phyloP scores from a whole-genome alignment of 2,888 invertebrate genomes.

The Globia sparganii region DNA sequence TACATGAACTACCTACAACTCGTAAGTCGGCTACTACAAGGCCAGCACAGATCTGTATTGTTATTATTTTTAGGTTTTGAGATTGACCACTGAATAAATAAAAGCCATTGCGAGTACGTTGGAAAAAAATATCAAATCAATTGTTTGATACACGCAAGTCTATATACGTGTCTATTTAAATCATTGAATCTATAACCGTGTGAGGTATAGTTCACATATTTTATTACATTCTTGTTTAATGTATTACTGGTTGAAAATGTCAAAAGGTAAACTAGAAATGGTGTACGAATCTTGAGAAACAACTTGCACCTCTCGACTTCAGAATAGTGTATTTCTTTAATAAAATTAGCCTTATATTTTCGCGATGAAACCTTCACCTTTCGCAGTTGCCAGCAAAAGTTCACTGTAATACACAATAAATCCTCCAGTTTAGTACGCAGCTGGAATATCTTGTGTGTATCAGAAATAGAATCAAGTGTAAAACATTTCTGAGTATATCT shows the following conservation, averaged over 20 bases:
- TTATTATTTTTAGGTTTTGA: background rate
- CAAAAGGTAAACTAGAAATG: constrained; percentile 10
- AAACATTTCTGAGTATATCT: constrained; percentile 62
- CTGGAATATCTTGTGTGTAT: constrained; percentile 4
- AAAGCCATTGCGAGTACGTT: too few relatives aligned
- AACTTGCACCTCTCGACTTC: background rate
- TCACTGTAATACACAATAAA: constrained; percentile 49
- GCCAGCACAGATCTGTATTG: background rate
- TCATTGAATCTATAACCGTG: constrained; percentile 7
- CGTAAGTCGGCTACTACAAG: background rate
- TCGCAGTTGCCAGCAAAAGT: constrained; percentile 14
- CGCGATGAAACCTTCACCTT: constrained; percentile 5
- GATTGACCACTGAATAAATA: background rate
- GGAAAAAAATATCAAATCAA: background rate
- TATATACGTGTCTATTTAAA: background rate
- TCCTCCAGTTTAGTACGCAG: constrained; percentile 61
- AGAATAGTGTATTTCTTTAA: background rate
- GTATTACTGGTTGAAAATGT: constrained; percentile 12
- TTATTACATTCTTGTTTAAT: background rate
- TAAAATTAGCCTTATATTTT: background rate
- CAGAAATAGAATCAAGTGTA: constrained; percentile 60
- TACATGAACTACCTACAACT: background rate
- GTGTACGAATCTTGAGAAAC: background rate
- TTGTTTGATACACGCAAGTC: background rate
- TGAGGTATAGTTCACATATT: constrained; percentile 20